phyloP scores from a whole-genome alignment of 1,140 invertebrate genomes.

The Drosophila murphyi region DNA sequence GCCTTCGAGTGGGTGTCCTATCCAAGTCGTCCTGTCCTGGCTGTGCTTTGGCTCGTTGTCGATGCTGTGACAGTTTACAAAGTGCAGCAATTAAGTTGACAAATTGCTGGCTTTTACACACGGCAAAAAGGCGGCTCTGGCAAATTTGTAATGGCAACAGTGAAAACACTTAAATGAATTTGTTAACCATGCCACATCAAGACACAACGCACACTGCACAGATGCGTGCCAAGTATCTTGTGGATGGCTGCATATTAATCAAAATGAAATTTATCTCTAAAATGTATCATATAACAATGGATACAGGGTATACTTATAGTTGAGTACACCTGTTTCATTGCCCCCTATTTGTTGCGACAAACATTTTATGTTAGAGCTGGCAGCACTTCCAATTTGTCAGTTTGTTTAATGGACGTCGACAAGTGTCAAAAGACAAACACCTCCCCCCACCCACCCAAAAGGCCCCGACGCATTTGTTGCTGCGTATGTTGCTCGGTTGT shows the following conservation, averaged over 20 bases:
- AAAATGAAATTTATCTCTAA: conserved; percentile 10
- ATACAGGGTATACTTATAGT: not conserved
- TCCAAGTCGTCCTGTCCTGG: conserved; percentile 4
- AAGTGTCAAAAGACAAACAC: conserved; percentile 28
- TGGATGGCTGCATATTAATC: conserved; percentile 57
- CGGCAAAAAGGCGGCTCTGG: conserved; percentile 36
- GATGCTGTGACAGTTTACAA: conserved; percentile 74
- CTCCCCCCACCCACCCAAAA: not conserved
- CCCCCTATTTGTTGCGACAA: conserved; percentile 25
- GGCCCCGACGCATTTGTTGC: not conserved
- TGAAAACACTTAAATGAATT: conserved; percentile 69
- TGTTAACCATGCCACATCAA: conserved; percentile 54
- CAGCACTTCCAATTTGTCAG: conserved; percentile 47
- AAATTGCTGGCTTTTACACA: conserved; percentile 68
- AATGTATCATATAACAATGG: conserved; percentile 2
- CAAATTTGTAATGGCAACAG: conserved; percentile 56
- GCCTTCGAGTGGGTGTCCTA: conserved; percentile 38
- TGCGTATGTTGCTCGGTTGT: not conserved
- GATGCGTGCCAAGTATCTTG: conserved; percentile 51
- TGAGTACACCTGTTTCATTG: too few relatives aligned
- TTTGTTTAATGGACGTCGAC: conserved; percentile 42
- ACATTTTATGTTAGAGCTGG: conserved; percentile 14
- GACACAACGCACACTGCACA: conserved; percentile 3
- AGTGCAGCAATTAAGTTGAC: conserved; percentile 81
- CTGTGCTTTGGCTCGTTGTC: conserved; percentile 5